These are phyloP conservation scores for Yasuhikotakia modesta DNA, from an alignment of 2,797 vertebrate genomes.

Conservation along the genomic window DNA sequence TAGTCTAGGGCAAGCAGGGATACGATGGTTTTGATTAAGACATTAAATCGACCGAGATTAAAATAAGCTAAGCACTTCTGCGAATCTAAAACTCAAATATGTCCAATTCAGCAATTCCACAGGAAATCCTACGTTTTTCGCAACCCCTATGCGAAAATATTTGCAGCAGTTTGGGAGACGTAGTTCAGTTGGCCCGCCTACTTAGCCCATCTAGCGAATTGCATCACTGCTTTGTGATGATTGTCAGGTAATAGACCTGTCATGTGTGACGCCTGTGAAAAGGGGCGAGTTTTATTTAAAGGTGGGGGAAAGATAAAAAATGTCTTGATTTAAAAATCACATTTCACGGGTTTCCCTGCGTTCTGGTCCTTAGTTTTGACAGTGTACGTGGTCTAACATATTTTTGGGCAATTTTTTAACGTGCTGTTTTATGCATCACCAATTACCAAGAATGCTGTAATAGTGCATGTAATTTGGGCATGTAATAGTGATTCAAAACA, in stretches of 20 bases:
- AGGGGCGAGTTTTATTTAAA: constrained; percentile 11
- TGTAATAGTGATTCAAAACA: no score
- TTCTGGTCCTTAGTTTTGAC: not conserved
- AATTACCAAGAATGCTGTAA: no score
- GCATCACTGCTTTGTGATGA: not conserved
- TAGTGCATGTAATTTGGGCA: no score
- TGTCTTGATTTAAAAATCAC: not conserved
- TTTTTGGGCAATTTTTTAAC: not conserved
- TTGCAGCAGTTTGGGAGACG: constrained; percentile 36
- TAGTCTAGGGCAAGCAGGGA: constrained; percentile 48
- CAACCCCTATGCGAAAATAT: constrained; percentile 19
- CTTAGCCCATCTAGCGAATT: constrained; percentile 40
- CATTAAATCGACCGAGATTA: constrained; percentile 51
- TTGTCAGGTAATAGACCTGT: constrained; percentile 38
- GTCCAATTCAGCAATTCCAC: constrained; percentile 50
- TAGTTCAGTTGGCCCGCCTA: not conserved
- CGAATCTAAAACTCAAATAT: constrained; percentile 14
- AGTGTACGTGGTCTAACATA: not conserved
- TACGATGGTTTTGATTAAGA: constrained; percentile 53
- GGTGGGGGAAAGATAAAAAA: not conserved
- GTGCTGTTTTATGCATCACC: no score
- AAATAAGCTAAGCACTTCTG: constrained; percentile 5
- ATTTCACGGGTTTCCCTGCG: not conserved
- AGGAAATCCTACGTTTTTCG: constrained; percentile 53
- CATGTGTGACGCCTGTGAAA: not conserved